Evolutionary conservation across 2,113 vertebrate species (phyloP), one percentile per base, ranked within the genome.

Genomic region (Bubo bubo): DNA sequence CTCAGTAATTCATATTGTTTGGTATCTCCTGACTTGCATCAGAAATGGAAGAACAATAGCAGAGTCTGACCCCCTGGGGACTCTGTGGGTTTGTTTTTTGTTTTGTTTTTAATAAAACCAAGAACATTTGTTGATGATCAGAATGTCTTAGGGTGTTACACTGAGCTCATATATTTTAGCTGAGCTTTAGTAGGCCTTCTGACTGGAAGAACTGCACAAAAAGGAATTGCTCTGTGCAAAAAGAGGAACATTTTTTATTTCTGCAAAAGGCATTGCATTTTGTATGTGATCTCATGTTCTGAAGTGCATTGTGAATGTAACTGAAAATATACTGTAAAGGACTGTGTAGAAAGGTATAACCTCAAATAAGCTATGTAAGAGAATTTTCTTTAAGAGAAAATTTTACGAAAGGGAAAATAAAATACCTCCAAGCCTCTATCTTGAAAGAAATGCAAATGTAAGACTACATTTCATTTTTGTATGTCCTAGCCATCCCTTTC

Each of bases 31-130:
- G 77, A 83, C 96, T 96, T 97, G 86, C 95, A 97, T 85, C 73
- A 95, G 88, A 89, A 87, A 86, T 96, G 79, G 94, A 96, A 97
- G 86, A 97, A 97, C 88, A 98, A 95, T 91, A 96, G 90, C 68
- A 90, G 96, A 86, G 53, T 56, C 85, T 67, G 49, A 71, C 13
- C 94, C 95, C 92, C 84, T 63, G 79, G 73, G 90, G 92, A 67
- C 37, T 63, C 90, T 79, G 84, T 24, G 80, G 76, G 53, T 59
- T 96, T 84, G 35, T 18, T 5, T 91, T 70, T 91, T 86, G 58
- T 66, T 96, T 90, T 62, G 71, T 76, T 97, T 96, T 71, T 77
- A 93, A 86, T 95, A 96, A 84, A 97, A 85, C 53, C 79, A 91
- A 94, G 93, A 92, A 85, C 63, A 74, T 96, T 97, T 95, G 39